phyloP scores from a whole-genome alignment of 92 coral and sea anemone species.

The Heliopora coerulea region DNA sequence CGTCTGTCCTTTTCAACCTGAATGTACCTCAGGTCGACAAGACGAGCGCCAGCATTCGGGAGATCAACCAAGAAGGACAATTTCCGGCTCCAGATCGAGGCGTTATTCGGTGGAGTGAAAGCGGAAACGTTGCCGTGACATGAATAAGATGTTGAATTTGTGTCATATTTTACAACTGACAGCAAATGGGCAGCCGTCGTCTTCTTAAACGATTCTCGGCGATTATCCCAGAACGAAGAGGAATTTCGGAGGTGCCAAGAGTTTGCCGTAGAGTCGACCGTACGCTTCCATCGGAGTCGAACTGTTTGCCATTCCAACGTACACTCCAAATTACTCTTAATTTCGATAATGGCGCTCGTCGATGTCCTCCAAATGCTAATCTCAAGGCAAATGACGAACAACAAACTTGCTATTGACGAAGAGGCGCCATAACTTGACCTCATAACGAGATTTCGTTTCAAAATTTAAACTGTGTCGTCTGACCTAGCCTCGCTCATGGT shows the following conservation, averaged over 20 bases:
- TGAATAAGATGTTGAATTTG: neutral
- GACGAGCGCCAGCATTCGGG: neutral
- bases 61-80: neutral
- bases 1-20: neutral
- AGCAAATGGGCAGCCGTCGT: neutral
- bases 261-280: neutral
- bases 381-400: neutral
- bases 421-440: neutral
- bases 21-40: neutral
- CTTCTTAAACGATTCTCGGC: neutral
- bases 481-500: no score
- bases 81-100: neutral
- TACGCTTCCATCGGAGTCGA: neutral
- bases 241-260: neutral
- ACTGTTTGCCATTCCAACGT: neutral
- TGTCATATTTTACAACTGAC: neutral
- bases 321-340: neutral
- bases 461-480: no score
- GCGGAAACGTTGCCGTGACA: neutral
- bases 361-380: neutral
- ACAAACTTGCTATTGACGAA: neutral
- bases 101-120: neutral
- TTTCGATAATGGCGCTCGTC: neutral
- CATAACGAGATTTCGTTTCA: neutral
- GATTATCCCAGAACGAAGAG: neutral